Evolutionary conservation across 2,888 invertebrate species (phyloP).

Genomic region (Drosophila vallismaia): DNA sequence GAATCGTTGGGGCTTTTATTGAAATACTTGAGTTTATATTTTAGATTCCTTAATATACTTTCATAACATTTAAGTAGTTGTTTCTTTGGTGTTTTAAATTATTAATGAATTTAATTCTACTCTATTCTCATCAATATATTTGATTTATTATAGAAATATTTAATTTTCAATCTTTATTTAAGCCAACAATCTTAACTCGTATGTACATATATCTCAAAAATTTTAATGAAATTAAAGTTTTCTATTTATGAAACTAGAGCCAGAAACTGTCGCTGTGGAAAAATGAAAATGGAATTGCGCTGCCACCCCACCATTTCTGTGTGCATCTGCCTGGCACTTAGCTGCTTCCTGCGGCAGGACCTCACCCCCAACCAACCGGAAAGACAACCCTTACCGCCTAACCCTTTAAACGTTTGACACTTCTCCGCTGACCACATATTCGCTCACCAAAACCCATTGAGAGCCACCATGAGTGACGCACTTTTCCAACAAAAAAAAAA

Average conservation of each 20-base stretch:
- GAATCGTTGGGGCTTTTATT: too few species aligned
- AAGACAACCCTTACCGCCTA: conserved; percentile 69
- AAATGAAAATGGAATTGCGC: neutral
- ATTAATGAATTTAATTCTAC: too few species aligned
- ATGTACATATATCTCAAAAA: neutral
- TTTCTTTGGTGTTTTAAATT: too few species aligned
- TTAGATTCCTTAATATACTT: too few species aligned
- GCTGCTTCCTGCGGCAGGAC: conserved; percentile 37
- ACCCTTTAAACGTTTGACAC: conserved; percentile 72
- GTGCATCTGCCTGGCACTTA: conserved; percentile 45
- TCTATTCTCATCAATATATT: too few species aligned
- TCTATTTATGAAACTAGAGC: neutral
- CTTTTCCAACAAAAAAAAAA: conserved; percentile 25
- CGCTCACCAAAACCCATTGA: conserved; percentile 28
- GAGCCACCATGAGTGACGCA: conserved; percentile 41
- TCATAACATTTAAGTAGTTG: too few species aligned
- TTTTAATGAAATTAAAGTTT: neutral
- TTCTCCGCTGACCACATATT: conserved; percentile 67
- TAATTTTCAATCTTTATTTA: too few species aligned
- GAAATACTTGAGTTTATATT: too few species aligned
- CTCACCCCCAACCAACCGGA: conserved; percentile 16
- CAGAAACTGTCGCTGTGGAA: neutral
- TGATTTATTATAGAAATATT: too few species aligned
- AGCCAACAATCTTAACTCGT: too few species aligned
- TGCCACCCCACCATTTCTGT: conserved; percentile 13